Percentiles rank a stretch among this genome's conserved stretches.
These are phyloP conservation scores for Stegodyphus mimosarum DNA, from an alignment of 1,140 invertebrate species.

Conservation along the genomic window DNA sequence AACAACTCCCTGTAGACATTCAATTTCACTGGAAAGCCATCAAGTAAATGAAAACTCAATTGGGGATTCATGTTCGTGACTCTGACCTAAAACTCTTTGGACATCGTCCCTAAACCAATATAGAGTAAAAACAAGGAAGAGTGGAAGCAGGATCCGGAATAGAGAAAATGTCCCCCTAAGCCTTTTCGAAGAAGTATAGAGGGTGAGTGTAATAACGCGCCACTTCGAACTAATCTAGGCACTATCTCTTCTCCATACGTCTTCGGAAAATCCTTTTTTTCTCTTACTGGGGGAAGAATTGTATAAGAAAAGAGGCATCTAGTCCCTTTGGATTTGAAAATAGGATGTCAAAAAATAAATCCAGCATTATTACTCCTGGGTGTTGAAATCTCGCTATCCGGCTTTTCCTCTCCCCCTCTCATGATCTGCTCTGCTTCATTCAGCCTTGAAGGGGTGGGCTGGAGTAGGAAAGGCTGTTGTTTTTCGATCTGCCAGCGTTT, in stretches of 20 bases:
- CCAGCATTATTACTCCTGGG: slow-evolving; percentile 59
- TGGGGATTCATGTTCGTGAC: no score
- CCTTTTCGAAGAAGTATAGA: no score
- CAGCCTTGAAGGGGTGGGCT: background rate
- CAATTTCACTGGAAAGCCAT: no score
- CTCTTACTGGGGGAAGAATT: slow-evolving; percentile 19
- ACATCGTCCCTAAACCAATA: no score
- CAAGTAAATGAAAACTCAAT: no score
- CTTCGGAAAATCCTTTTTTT: slow-evolving; percentile 40
- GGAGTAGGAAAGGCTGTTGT: background rate
- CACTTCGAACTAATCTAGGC: slow-evolving; percentile 29
- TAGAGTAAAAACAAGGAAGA: no score
- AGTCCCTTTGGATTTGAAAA: slow-evolving; percentile 47
- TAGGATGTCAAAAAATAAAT: slow-evolving; percentile 61
- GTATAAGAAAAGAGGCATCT: slow-evolving; percentile 15
- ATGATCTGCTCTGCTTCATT: background rate
- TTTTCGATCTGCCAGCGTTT: background rate
- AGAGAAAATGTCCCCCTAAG: no score
- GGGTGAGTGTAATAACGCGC: background rate
- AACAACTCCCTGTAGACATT: no score
- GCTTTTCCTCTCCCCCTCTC: slow-evolving; percentile 12
- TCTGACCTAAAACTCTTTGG: no score
- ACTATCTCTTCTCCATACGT: slow-evolving; percentile 40
- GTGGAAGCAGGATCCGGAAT: no score
- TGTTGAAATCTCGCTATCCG: slow-evolving; percentile 59